phyloP scores from a whole-genome alignment of 1,140 invertebrate genomes.

The Brachionus paranguensis region DNA sequence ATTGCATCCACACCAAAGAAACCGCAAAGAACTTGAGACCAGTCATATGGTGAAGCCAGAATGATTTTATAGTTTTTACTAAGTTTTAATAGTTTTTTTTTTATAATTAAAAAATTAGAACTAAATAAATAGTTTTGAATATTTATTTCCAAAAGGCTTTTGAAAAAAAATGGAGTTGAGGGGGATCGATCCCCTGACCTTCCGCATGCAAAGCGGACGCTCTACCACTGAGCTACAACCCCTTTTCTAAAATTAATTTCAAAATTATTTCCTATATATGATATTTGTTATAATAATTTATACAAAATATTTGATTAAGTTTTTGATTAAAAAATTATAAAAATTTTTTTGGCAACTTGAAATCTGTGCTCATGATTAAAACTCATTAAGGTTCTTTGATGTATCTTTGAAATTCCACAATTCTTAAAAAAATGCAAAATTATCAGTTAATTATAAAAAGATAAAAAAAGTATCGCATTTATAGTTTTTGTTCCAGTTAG shows the following conservation, averaged over 20 bases:
- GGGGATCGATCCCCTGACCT: constrained; percentile 40
- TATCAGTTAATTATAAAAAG: too few relatives aligned
- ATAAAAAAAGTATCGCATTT: too few relatives aligned
- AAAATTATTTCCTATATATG: background rate
- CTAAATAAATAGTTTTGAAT: background rate
- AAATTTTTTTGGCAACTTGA: too few relatives aligned
- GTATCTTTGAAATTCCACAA: too few relatives aligned
- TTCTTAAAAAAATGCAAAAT: too few relatives aligned
- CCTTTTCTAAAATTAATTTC: background rate
- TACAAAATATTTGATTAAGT: too few relatives aligned
- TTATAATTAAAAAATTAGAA: background rate
- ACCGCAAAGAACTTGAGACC: constrained; percentile 31
- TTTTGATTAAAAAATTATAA: too few relatives aligned
- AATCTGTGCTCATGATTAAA: too few relatives aligned
- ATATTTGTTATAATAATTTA: too few relatives aligned
- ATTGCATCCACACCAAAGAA: constrained; percentile 36
- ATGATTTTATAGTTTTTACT: background rate
- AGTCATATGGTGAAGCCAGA: background rate
- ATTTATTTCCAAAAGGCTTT: background rate
- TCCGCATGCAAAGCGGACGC: constrained; percentile 40
- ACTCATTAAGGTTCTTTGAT: too few relatives aligned
- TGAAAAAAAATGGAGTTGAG: constrained; percentile 32
- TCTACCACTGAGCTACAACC: constrained; percentile 40
- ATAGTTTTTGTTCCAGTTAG: too few relatives aligned
- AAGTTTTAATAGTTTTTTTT: background rate